Evolutionary conservation across 2,113 vertebrate species (phyloP).

Genomic region (Sylvia atricapilla): DNA sequence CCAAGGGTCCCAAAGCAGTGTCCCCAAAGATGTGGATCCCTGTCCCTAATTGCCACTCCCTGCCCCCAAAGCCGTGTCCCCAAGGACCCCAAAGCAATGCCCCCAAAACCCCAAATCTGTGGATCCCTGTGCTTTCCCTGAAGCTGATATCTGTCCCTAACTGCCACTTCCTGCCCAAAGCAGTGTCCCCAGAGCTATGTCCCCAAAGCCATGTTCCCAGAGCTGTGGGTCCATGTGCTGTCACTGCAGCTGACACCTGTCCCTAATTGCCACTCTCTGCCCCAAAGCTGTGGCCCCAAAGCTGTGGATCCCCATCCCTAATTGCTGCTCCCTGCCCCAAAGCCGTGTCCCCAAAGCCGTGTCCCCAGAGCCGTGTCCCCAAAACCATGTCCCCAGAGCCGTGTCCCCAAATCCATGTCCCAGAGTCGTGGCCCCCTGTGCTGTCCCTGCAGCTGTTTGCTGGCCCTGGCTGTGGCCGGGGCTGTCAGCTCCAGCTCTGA

Average conservation of each 20-base stretch:
- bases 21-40: neutral
- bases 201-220: neutral
- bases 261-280: neutral
- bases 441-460: neutral
- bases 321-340: neutral
- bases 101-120: too few relatives aligned
- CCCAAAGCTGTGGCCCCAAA: neutral
- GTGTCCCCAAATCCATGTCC: neutral
- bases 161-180: too few relatives aligned
- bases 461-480: neutral
- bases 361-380: neutral
- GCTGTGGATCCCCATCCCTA: neutral
- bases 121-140: too few relatives aligned
- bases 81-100: neutral
- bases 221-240: too few relatives aligned
- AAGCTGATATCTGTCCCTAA: too few relatives aligned
- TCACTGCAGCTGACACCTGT: too few relatives aligned
- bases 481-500: neutral
- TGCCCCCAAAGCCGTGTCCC: neutral
- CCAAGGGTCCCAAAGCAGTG: neutral
- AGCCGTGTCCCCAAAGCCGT: neutral
- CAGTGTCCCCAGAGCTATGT: neutral
- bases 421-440: neutral
- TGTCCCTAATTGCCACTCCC: too few relatives aligned
- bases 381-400: neutral